Conservation (phyloP, 2,797 vertebrate species). For the Zalophus californianus region DNA sequence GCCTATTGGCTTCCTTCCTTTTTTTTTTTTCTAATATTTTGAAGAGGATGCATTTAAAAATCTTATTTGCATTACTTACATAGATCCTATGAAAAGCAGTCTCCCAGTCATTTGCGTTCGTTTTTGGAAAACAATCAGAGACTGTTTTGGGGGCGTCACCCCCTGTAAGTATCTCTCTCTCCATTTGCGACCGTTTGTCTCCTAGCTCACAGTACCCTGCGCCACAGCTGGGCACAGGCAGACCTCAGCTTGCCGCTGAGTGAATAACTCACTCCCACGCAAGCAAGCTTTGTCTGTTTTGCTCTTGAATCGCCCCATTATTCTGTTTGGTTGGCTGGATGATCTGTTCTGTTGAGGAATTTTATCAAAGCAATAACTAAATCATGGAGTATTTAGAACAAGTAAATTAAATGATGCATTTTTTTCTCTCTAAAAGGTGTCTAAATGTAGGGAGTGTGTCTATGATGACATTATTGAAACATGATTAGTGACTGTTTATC, state of each 20-base stretch:
- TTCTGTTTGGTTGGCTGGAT: constrained; percentile 18
- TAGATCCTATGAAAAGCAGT: neutral
- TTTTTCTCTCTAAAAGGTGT: constrained; percentile 8
- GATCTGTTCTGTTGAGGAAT: constrained; percentile 31
- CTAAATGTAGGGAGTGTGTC: neutral
- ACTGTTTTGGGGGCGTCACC: neutral
- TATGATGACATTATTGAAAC: neutral
- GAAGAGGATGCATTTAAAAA: neutral
- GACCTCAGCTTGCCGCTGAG: neutral
- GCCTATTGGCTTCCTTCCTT: neutral
- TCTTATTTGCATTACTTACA: neutral
- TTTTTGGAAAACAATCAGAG: neutral
- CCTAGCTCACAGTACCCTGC: neutral
- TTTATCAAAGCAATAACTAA: constrained; percentile 13
- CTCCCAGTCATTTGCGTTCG: neutral
- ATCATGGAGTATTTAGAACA: constrained; percentile 26
- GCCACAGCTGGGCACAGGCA: neutral
- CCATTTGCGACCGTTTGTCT: neutral
- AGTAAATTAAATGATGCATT: neutral
- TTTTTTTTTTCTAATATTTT: neutral
- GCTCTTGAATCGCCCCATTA: neutral
- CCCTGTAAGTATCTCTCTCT: neutral
- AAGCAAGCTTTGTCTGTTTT: neutral
- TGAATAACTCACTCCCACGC: neutral
- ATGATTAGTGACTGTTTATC: neutral